Base-by-base conservation (phyloP, 2,888 invertebrate genomes). In the Emmelina monodactyla region DNA sequence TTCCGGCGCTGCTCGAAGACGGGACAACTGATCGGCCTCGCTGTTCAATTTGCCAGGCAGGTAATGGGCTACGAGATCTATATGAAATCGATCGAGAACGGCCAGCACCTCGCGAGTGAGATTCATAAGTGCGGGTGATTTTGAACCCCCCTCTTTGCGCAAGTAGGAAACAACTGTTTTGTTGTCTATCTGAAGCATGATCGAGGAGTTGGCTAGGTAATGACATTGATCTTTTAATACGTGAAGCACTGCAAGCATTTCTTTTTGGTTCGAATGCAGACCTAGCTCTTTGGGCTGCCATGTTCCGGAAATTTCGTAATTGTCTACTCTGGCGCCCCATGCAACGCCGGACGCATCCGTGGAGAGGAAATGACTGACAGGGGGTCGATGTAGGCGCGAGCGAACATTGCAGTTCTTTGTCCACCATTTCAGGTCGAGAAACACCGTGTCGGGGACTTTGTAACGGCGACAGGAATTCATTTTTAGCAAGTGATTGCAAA, bases 91-190 rank as follows among this genome's bases (percentile, higher is more conserved):
- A 22, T 34, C 19, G 9, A 32, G 11, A 4, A 34, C 10, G n/a
- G 16, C 13, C 19, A 13, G 32, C 19, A 28, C 31, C 13, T 7
- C n/a, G n/a, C n/a, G n/a, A n/a, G 41, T 35, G 19, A 41, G 6
- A 2, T 37, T 16, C 31, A 40, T 29, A 1, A 40, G 28, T 10
- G 10, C 15, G 16, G 7, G 12, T n/a, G 38, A 40, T n/a, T 13
- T 37, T 35, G 10, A 44, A 2, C 46, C 43, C 7, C 48, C 48
- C 30, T 50, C 46, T 22, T 47, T 51, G 9, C 38, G 32, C n/a
- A 44, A 12, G 13, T 41, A 41, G 2, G 39, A 29, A 0, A 44
- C 36, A 7, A 38, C 41, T 9, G 45, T 47, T 4, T 42, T 38
- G 13, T 46, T 47, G 31, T 48, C 45, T 35, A 39, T 40, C 33